Conservation (phyloP, 1,140 invertebrate genomes). For the Scaptomyza pallida region DNA sequence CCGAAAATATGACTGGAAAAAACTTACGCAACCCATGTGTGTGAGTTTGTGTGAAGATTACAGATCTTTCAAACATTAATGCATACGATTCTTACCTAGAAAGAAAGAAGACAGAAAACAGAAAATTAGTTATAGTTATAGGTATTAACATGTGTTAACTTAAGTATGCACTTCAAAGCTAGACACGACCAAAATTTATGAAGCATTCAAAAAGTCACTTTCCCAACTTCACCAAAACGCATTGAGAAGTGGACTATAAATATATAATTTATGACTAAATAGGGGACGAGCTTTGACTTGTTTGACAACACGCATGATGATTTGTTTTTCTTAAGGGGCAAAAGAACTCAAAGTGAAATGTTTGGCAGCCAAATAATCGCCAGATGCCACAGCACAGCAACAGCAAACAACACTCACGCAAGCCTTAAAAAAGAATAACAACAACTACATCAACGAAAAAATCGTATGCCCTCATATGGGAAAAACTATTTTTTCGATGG, state of each 20-base stretch:
- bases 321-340: constrained; percentile 46
- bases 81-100: constrained; percentile 64
- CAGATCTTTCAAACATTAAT: constrained; percentile 12
- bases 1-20: constrained; percentile 14
- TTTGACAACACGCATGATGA: constrained; percentile 34
- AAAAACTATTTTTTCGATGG: constrained; percentile 10
- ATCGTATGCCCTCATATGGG: constrained; percentile 31
- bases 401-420: constrained; percentile 18
- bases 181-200: constrained; percentile 45
- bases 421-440: constrained; percentile 15
- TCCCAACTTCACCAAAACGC: constrained; percentile 27
- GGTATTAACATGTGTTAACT: constrained; percentile 1
- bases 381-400: constrained; percentile 32
- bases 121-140: constrained; percentile 37
- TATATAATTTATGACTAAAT: constrained; percentile 70
- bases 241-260: constrained; percentile 53
- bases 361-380: constrained; percentile 47
- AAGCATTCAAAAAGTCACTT: constrained; percentile 19
- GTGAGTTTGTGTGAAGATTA: constrained; percentile 1
- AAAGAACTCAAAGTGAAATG: constrained; percentile 39
- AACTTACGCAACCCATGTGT: constrained; percentile 60
- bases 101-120: constrained; percentile 42
- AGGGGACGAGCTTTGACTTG: constrained; percentile 29
- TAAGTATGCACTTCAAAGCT: constrained; percentile 27
- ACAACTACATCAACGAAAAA: neutral